Conservation (phyloP, 2,113 vertebrate genomes). For the Pangasianodon hypophthalmus region DNA sequence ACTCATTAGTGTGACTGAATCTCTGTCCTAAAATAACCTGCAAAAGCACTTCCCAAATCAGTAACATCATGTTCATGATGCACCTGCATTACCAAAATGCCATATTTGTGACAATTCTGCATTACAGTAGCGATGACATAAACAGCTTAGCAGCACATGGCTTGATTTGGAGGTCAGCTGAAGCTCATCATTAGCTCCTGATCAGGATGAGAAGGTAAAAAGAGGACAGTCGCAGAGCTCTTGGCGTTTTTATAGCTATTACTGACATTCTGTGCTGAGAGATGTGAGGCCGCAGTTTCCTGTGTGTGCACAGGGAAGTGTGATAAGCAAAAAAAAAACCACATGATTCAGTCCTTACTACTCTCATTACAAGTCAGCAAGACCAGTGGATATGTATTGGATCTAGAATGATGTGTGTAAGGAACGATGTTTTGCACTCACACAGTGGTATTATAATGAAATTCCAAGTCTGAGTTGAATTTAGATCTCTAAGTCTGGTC, state of each 20-base stretch:
- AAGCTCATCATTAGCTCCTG: neutral
- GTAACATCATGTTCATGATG: neutral
- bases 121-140: neutral
- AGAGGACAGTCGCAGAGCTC: neutral
- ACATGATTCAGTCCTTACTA: neutral
- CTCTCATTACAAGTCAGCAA: neutral
- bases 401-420: neutral
- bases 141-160: neutral
- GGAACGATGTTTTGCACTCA: neutral
- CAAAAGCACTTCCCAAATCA: neutral
- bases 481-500: neutral
- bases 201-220: conserved; percentile 3
- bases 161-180: neutral
- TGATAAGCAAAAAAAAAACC: neutral
- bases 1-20: neutral
- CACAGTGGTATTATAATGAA: neutral
- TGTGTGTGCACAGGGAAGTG: neutral
- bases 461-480: neutral
- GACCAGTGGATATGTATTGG: neutral
- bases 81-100: neutral
- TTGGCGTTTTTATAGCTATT: neutral
- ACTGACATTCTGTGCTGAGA: conserved; percentile 9
- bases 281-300: neutral
- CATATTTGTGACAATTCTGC: neutral
- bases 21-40: neutral